Evolutionary conservation across 2,888 invertebrate species (phyloP).

Genomic region (Brachyopa scutellaris): DNA sequence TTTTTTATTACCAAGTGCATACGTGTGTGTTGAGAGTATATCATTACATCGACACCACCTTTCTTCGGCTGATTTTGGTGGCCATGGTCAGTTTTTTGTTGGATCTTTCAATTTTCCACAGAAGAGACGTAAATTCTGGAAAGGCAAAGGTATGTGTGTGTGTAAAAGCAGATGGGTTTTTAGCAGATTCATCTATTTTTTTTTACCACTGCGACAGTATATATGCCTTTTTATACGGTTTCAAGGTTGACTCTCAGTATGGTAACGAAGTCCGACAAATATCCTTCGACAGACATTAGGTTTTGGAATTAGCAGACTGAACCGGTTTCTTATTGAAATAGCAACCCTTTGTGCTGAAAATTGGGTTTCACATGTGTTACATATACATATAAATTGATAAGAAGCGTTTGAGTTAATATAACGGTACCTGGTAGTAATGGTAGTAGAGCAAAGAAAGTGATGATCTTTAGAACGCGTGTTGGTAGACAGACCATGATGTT

Average conservation of each 20-base stretch:
- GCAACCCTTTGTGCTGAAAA: too few species aligned
- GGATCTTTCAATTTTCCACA: constrained; percentile 18
- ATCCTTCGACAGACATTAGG: background rate
- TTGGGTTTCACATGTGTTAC: too few species aligned
- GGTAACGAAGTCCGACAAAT: background rate
- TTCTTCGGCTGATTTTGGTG: background rate
- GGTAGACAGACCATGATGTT: too few species aligned
- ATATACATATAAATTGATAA: too few species aligned
- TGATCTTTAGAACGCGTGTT: too few species aligned
- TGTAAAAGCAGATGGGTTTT: background rate
- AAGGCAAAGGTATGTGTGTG: background rate
- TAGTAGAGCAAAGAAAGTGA: too few species aligned
- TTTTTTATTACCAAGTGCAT: background rate
- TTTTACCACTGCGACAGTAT: constrained; percentile 3
- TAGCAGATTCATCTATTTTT: constrained; percentile 18
- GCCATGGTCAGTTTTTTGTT: constrained; percentile 33
- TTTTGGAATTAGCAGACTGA: too few species aligned
- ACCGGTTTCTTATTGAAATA: too few species aligned
- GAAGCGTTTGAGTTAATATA: too few species aligned
- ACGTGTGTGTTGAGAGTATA: constrained; percentile 3
- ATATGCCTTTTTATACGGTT: background rate
- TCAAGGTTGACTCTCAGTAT: background rate
- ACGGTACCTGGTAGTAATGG: too few species aligned
- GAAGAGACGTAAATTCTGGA: background rate
- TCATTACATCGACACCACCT: constrained; percentile 6